A percentile compares a stretch with the other conserved stretches of the same genome.
phyloP scores from a whole-genome alignment of 1,140 invertebrate genomes.

The Drosophila bipectinata region DNA sequence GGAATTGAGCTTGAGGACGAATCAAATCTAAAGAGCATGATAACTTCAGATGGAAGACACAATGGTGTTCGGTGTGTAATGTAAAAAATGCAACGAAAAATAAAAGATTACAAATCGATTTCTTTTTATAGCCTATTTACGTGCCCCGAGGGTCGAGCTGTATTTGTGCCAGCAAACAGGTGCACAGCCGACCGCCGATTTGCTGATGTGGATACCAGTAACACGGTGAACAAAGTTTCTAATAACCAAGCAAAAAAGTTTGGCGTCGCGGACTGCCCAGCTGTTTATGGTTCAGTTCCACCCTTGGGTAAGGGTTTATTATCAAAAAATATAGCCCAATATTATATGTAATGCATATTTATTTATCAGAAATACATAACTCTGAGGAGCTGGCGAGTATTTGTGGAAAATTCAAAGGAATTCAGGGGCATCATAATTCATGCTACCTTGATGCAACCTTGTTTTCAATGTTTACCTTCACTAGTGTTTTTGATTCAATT shows the following conservation, averaged over 20 bases:
- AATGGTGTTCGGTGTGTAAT: constrained; percentile 84
- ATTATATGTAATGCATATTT: constrained; percentile 2
- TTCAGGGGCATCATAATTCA: constrained; percentile 99
- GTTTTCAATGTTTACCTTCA: constrained; percentile 98
- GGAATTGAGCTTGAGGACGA: constrained; percentile 90
- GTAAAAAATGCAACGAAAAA: background rate
- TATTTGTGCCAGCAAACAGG: constrained; percentile 91
- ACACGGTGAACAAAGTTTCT: constrained; percentile 24
- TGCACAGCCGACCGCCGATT: constrained; percentile 92
- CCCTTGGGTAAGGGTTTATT: constrained; percentile 86
- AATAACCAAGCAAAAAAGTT: constrained; percentile 65
- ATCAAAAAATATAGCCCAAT: constrained; percentile 22
- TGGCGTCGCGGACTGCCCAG: constrained; percentile 88
- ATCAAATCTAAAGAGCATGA: constrained; percentile 85
- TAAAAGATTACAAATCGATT: background rate
- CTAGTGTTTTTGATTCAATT: constrained; percentile 95
- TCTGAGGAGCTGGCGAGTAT: constrained; percentile 87
- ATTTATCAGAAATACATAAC: constrained; percentile 68
- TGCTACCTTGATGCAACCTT: constrained; percentile 98
- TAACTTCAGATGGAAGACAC: constrained; percentile 91
- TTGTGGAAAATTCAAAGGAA: constrained; percentile 93
- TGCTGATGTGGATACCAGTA: constrained; percentile 85
- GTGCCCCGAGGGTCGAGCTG: constrained; percentile 85
- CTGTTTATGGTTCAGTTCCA: constrained; percentile 91
- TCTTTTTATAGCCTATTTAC: constrained; percentile 55